phyloP scores from a whole-genome alignment of 2,888 invertebrate species.

The Calephelis perditalis region DNA sequence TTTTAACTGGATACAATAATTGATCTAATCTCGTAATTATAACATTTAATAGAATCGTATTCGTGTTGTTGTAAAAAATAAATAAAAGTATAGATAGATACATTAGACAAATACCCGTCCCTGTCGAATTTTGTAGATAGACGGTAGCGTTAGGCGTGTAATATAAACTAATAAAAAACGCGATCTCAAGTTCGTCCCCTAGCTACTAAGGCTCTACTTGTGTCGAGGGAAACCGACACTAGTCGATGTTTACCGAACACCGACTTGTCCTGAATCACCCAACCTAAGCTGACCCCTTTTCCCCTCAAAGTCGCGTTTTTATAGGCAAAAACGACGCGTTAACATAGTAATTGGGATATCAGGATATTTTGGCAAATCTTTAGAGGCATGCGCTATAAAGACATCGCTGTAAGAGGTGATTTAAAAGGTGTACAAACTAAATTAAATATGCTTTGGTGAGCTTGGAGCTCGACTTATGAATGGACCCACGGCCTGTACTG shows the following conservation, averaged over 20 bases:
- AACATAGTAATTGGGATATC: conserved; percentile 33
- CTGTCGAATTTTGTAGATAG: neutral
- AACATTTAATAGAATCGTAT: too few species aligned
- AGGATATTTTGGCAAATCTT: conserved; percentile 34
- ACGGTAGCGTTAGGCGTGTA: neutral
- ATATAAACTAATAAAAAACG: neutral
- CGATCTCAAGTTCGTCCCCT: conserved; percentile 33
- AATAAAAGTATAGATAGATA: too few species aligned
- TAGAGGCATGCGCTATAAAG: conserved; percentile 46
- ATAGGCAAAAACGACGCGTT: conserved; percentile 32
- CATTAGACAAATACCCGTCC: too few species aligned
- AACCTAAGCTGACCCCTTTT: conserved; percentile 34
- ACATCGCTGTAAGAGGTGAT: conserved; percentile 38
- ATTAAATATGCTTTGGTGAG: conserved; percentile 17
- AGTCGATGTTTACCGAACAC: conserved; percentile 39
- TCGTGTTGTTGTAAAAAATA: too few species aligned
- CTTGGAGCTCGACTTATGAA: neutral
- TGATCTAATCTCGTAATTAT: too few species aligned
- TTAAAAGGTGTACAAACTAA: conserved; percentile 25
- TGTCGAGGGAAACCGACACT: conserved; percentile 39
- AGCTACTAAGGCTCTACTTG: conserved; percentile 37
- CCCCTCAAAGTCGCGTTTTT: conserved; percentile 29
- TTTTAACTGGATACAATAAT: too few species aligned
- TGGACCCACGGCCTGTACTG: neutral
- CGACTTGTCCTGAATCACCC: conserved; percentile 46